These are phyloP conservation scores for Chiloscyllium punctatum DNA, from an alignment of 2,797 vertebrate genomes.

Conservation along the genomic window DNA sequence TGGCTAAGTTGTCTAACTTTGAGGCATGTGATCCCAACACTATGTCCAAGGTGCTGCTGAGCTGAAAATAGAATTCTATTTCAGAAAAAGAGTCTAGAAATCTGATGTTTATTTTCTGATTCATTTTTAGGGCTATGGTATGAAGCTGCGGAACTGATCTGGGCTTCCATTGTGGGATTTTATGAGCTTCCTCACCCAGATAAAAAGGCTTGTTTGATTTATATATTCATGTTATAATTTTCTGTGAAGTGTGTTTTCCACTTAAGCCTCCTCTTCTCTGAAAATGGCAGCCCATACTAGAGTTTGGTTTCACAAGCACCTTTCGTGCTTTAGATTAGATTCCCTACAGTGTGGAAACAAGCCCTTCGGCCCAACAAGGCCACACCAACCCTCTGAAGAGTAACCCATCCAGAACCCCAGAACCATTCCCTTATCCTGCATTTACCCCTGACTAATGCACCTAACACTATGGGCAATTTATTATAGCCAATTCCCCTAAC, in stretches of 20 bases:
- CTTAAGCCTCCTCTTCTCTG: not conserved
- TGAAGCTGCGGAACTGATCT: conserved; percentile 78
- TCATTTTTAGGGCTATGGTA: conserved; percentile 78
- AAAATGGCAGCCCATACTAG: not conserved
- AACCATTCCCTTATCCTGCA: too few species aligned
- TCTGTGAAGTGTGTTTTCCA: not conserved
- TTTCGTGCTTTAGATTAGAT: too few species aligned
- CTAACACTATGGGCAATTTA: too few species aligned
- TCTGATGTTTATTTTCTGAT: conserved; percentile 39
- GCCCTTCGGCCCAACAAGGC: too few species aligned
- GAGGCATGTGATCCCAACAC: not conserved
- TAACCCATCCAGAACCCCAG: too few species aligned
- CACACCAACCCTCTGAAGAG: too few species aligned
- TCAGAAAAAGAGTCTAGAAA: not conserved
- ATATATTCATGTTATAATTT: not conserved
- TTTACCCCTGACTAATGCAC: too few species aligned
- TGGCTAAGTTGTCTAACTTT: not conserved
- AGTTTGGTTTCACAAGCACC: not conserved
- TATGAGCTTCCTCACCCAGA: conserved; percentile 80
- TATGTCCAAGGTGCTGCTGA: not conserved
- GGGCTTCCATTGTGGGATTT: conserved; percentile 80
- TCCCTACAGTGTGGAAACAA: too few species aligned
- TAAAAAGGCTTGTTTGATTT: conserved; percentile 73
- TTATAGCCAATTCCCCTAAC: too few species aligned
- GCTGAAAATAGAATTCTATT: not conserved